Conservation (phyloP, 1,140 invertebrate genomes). For the Hestina assimilis region DNA sequence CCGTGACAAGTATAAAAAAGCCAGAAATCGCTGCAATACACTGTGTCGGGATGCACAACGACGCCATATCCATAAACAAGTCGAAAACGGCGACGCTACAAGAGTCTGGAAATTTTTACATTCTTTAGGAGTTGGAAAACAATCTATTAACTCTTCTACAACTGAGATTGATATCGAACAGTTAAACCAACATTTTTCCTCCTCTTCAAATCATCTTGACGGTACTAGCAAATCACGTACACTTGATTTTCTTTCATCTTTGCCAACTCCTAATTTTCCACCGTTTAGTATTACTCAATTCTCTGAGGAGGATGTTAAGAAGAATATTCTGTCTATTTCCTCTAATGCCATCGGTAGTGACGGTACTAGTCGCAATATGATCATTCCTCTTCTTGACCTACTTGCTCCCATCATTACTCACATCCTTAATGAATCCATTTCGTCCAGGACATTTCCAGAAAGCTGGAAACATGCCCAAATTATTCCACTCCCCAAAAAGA, state of each 20-base stretch:
- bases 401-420: conserved; percentile 11
- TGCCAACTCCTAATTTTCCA: background rate
- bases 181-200: background rate
- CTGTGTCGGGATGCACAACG: no score
- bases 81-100: background rate
- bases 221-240: background rate
- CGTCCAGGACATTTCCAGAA: background rate
- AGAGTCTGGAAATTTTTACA: background rate
- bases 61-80: background rate
- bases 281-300: background rate
- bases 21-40: background rate
- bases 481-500: conserved; percentile 6
- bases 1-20: background rate
- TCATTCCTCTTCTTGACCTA: conserved; percentile 2
- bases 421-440: conserved; percentile 7
- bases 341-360: background rate
- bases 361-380: conserved; percentile 1
- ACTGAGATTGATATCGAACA: background rate
- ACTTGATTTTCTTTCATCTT: background rate
- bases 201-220: background rate
- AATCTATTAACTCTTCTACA: background rate
- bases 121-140: background rate
- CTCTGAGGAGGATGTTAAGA: background rate
- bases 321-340: background rate
- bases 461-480: background rate